Percentiles rank a stretch among this genome's conserved stretches.
Evolutionary conservation across 1,140 invertebrate genomes (phyloP).

Genomic region (Anthonomus grandis): DNA sequence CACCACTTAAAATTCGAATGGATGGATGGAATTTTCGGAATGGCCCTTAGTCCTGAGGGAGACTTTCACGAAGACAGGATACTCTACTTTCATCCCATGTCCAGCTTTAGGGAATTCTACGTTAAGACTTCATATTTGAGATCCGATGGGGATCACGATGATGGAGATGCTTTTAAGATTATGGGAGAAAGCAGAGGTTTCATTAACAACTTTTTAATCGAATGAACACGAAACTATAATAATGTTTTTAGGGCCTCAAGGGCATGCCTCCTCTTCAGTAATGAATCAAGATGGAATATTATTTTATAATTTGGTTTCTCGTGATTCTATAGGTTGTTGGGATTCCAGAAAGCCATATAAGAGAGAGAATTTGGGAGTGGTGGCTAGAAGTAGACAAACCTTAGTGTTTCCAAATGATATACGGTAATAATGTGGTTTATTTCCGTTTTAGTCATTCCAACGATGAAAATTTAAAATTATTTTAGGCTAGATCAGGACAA

Average conservation of each 20-base stretch:
- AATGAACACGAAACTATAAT: neutral
- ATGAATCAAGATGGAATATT: constrained; percentile 69
- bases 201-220: neutral
- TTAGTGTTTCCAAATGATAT: constrained; percentile 77
- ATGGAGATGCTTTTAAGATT: constrained; percentile 58
- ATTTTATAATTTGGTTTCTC: constrained; percentile 73
- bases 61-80: constrained; percentile 54
- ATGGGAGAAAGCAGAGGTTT: constrained; percentile 61
- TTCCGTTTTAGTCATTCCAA: neutral
- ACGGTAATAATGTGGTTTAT: constrained; percentile 43
- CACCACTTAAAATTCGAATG: constrained; percentile 75
- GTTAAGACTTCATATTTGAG: constrained; percentile 63
- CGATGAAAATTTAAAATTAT: neutral
- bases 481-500: constrained; percentile 60
- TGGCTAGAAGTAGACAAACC: constrained; percentile 57
- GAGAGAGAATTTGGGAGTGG: constrained; percentile 58
- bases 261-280: constrained; percentile 68
- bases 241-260: constrained; percentile 35
- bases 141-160: constrained; percentile 56
- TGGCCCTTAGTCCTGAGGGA: constrained; percentile 63
- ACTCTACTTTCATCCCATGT: constrained; percentile 76
- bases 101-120: constrained; percentile 70
- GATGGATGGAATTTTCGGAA: constrained; percentile 76
- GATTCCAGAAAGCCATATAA: constrained; percentile 68
- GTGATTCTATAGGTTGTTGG: constrained; percentile 75